phyloP scores from a whole-genome alignment of 2,113 vertebrate genomes.

The Tragelaphus strepsiceros region DNA sequence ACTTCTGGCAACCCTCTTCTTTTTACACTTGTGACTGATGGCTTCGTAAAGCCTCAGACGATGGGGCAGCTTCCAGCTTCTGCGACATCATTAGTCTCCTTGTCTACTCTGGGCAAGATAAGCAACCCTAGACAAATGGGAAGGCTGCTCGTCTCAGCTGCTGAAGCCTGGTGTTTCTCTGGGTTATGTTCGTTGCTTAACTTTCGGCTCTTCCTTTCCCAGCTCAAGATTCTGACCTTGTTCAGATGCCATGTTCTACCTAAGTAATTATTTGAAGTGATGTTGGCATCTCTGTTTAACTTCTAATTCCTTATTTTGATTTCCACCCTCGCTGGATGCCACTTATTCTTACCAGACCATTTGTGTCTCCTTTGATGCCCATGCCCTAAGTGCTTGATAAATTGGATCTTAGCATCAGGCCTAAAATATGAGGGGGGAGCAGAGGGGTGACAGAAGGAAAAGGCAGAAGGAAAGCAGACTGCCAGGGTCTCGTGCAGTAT shows the following conservation, averaged over 20 bases:
- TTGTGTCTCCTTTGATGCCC: not conserved
- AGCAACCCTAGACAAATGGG: conserved; percentile 27
- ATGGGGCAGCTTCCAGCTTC: conserved; percentile 13
- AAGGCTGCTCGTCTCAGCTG: not conserved
- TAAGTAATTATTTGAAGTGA: conserved; percentile 5
- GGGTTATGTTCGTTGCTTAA: not conserved
- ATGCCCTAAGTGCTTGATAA: not conserved
- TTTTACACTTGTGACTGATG: conserved; percentile 52
- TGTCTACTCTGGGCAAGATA: conserved; percentile 56
- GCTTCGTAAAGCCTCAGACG: conserved; percentile 37
- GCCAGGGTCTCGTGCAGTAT: not conserved
- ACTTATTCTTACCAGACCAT: not conserved
- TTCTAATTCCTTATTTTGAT: conserved; percentile 20
- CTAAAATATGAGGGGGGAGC: not conserved
- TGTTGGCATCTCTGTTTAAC: not conserved
- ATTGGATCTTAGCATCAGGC: not conserved
- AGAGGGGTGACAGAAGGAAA: not conserved
- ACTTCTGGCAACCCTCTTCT: conserved; percentile 11
- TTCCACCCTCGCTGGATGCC: not conserved
- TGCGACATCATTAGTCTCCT: conserved; percentile 35
- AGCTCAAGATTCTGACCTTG: not conserved
- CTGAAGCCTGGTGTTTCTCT: not conserved
- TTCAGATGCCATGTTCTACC: not conserved
- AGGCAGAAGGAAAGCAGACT: not conserved
- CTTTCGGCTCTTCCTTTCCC: not conserved